A percentile compares a stretch with the other conserved stretches of the same genome.
These are phyloP conservation scores for Epirrhoe tristata DNA, from an alignment of 2,888 invertebrate genomes.

Conservation along the genomic window DNA sequence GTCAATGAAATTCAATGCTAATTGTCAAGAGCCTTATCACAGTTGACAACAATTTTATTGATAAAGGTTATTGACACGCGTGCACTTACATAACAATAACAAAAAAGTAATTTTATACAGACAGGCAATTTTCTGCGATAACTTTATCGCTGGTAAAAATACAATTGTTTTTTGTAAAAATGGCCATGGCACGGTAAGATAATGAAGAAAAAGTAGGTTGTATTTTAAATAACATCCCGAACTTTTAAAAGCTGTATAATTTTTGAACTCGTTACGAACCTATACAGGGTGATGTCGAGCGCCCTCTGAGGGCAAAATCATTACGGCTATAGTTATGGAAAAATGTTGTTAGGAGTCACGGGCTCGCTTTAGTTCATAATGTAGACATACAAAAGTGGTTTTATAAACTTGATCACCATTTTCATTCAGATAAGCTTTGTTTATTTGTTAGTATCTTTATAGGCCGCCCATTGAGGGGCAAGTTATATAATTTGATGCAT, in stretches of 20 bases:
- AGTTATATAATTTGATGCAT: no score
- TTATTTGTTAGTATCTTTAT: neutral
- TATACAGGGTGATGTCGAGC: neutral
- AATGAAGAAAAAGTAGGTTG: conserved; percentile 24
- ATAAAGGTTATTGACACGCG: conserved; percentile 57
- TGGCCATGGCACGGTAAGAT: conserved; percentile 52
- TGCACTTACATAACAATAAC: conserved; percentile 44
- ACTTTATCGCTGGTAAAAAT: conserved; percentile 47
- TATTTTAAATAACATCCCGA: neutral
- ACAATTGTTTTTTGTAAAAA: conserved; percentile 43
- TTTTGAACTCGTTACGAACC: neutral
- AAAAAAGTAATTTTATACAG: conserved; percentile 55
- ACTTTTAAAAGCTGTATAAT: neutral
- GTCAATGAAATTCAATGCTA: conserved; percentile 46
- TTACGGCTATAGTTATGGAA: no score
- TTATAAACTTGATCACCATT: neutral
- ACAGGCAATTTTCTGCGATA: conserved; percentile 51
- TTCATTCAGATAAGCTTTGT: conserved; percentile 9
- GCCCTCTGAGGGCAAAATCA: no score
- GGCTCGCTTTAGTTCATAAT: no score
- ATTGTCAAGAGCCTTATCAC: conserved; percentile 47
- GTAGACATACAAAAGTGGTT: no score
- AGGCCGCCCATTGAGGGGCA: neutral
- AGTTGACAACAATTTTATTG: conserved; percentile 52
- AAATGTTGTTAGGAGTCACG: no score